phyloP scores from a whole-genome alignment of 2,113 vertebrate genomes.

The Oenanthe melanoleuca region DNA sequence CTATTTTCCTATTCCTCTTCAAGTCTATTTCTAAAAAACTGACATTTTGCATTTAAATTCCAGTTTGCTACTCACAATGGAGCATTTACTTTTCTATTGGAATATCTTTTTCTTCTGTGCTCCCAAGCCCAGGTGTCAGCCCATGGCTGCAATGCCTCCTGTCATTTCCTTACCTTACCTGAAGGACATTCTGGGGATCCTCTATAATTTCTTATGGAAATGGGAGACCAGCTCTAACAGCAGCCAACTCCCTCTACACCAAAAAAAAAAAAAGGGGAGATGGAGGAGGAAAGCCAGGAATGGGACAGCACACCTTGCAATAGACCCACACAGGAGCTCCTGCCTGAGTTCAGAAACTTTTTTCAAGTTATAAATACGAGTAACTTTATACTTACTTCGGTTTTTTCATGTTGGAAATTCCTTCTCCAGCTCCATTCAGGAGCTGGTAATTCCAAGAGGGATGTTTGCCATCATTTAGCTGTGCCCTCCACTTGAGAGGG shows the following conservation, averaged over 20 bases:
- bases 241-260: background rate
- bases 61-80: background rate
- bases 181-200: background rate
- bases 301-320: background rate
- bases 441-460: background rate
- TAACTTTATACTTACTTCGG: background rate
- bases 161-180: background rate
- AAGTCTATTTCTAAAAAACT: background rate
- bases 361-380: background rate
- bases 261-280: too few species aligned
- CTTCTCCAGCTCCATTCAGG: background rate
- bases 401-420: background rate
- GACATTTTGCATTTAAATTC: background rate
- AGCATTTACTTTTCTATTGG: background rate
- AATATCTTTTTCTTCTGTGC: background rate
- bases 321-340: background rate
- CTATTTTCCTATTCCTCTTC: background rate
- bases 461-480: too few species aligned
- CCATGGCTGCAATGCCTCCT: background rate
- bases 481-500: too few species aligned
- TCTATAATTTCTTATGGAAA: background rate
- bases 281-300: rapidly evolving
- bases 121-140: background rate
- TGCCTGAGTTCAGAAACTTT: background rate
- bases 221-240: background rate